Percentiles rank a stretch among this genome's conserved stretches.
phyloP scores from a whole-genome alignment of 1,140 invertebrate genomes.

The Propsilocerus akamusi region DNA sequence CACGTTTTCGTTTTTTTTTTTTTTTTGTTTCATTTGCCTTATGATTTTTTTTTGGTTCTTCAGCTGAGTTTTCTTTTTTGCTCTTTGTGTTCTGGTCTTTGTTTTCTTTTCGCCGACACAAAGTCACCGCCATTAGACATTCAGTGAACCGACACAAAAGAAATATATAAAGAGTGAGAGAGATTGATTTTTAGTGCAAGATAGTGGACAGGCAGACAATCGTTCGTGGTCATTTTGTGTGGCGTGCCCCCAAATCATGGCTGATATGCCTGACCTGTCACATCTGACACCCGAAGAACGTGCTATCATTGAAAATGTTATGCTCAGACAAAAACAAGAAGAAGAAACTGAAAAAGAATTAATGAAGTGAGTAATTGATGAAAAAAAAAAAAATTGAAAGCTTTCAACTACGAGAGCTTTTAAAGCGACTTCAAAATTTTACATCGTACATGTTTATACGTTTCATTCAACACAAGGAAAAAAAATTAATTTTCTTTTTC shows the following conservation, averaged over 20 bases:
- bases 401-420: no score
- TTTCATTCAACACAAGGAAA: no score
- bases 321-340: slow-evolving; percentile 90
- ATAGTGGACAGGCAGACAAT: not conserved
- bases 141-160: not conserved
- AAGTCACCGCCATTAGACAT: no score
- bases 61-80: no score
- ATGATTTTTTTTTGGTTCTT: no score
- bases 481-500: no score
- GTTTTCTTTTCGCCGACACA: no score
- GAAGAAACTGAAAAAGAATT: slow-evolving; percentile 89
- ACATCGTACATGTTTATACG: no score
- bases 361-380: slow-evolving; percentile 63
- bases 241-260: slow-evolving; percentile 30
- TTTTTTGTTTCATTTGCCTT: no score
- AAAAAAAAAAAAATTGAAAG: no score
- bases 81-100: no score
- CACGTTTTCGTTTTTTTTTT: not conserved
- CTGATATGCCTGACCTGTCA: slow-evolving; percentile 86
- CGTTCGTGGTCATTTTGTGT: slow-evolving; percentile 1
- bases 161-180: not conserved
- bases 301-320: slow-evolving; percentile 91
- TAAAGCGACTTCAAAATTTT: no score
- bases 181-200: not conserved
- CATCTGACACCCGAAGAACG: slow-evolving; percentile 95